Percentiles rank a stretch among this genome's conserved stretches.
Evolutionary conservation across 37 sponge, comb jelly and placozoan genomes (phyloP).

Genomic region (Chondrosia reniformis): DNA sequence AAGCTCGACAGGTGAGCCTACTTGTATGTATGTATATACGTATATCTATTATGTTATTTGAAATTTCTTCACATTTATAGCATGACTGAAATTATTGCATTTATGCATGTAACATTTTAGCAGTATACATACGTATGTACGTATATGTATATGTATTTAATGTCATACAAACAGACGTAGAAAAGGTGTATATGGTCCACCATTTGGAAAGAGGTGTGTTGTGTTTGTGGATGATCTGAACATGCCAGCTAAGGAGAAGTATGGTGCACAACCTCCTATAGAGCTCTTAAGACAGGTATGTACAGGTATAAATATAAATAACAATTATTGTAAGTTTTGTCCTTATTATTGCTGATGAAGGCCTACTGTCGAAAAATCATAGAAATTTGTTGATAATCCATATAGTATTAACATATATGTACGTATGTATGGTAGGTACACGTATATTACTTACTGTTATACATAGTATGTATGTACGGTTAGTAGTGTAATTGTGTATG

Average conservation of each 20-base stretch:
- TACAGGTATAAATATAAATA: not conserved
- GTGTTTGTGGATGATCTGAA: constrained; percentile 98
- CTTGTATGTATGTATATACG: not conserved
- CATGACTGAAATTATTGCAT: too few relatives aligned
- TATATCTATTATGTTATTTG: too few relatives aligned
- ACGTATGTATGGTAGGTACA: too few relatives aligned
- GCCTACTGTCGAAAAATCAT: too few relatives aligned
- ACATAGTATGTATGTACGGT: too few relatives aligned
- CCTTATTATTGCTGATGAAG: too few relatives aligned
- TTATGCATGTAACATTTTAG: constrained; percentile 3
- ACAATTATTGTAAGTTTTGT: not conserved
- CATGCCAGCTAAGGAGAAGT: constrained; percentile 98
- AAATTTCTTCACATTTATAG: too few relatives aligned
- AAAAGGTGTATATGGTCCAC: constrained; percentile 95
- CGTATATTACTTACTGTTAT: too few relatives aligned
- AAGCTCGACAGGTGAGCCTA: constrained; percentile 90
- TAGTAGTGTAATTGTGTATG: not conserved
- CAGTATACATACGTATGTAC: not conserved
- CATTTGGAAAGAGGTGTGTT: constrained; percentile 83
- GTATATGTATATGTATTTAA: not conserved
- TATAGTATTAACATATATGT: too few relatives aligned
- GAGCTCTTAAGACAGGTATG: constrained; percentile 88
- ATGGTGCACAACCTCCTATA: constrained; percentile 98
- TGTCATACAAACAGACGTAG: constrained; percentile 51
- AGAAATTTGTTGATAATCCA: too few relatives aligned